Percentiles rank a stretch among this genome's conserved stretches.
phyloP scores from a whole-genome alignment of 2,113 vertebrate genomes.

The Anser cygnoides region DNA sequence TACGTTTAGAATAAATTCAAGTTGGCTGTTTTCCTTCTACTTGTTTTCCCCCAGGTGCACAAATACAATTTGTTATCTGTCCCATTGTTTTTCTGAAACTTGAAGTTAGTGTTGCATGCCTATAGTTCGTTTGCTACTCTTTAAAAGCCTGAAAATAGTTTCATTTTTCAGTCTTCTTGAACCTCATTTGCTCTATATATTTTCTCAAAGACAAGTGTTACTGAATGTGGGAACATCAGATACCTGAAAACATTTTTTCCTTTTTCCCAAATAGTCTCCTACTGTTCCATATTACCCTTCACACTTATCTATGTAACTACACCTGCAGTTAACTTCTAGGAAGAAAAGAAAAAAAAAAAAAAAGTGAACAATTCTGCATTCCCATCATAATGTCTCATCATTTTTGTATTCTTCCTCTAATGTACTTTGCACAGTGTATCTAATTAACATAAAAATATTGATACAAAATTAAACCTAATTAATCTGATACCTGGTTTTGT shows the following conservation, averaged over 20 bases:
- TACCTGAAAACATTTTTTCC: background rate
- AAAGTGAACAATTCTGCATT: rapidly evolving
- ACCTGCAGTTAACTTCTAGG: background rate
- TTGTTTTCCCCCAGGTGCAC: background rate
- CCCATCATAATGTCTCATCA: background rate
- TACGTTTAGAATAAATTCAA: background rate
- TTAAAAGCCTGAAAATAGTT: background rate
- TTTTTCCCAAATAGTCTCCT: background rate
- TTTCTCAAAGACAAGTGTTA: background rate
- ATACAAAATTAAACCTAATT: background rate
- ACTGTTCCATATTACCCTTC: background rate
- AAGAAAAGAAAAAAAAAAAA: background rate
- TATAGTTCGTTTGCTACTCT: background rate
- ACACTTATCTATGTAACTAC: background rate
- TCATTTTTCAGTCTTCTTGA: background rate
- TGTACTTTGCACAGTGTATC: background rate
- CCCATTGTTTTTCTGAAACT: background rate
- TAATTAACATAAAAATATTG: background rate
- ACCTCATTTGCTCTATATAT: background rate
- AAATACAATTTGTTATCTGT: background rate
- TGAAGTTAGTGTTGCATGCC: background rate
- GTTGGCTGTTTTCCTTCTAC: background rate
- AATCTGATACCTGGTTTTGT: background rate
- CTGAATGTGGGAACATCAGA: background rate
- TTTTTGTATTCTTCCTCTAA: background rate